Percentiles rank a stretch among this genome's conserved stretches.
Evolutionary conservation across 2,113 vertebrate genomes (phyloP).

Genomic region (Apteryx owenii): DNA sequence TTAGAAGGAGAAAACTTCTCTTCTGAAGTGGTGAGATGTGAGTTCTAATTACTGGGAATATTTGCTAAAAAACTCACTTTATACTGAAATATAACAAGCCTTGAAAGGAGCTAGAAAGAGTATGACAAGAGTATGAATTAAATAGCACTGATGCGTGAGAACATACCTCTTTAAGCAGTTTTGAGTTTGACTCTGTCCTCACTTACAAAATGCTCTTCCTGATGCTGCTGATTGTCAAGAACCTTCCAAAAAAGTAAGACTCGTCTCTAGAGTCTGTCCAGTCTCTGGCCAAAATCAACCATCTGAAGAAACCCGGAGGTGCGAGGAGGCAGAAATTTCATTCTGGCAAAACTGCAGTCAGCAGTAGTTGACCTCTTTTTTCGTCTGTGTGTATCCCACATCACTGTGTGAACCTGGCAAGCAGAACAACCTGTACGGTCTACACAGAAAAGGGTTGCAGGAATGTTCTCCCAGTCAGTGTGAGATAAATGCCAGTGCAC

Average conservation of each 20-base stretch:
- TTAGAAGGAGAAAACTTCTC: background rate
- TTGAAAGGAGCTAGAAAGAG: slow-evolving; percentile 3
- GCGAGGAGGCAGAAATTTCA: background rate
- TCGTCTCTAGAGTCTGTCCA: background rate
- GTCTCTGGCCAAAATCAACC: background rate
- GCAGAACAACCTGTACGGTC: background rate
- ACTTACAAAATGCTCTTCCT: background rate
- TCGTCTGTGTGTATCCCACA: background rate
- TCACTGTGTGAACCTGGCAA: background rate
- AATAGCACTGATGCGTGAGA: background rate
- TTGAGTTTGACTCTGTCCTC: background rate
- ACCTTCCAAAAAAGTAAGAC: background rate
- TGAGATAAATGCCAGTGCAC: background rate
- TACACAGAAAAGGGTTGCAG: background rate
- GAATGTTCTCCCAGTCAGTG: background rate
- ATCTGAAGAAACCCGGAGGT: background rate
- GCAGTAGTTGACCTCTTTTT: background rate
- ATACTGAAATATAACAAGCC: background rate
- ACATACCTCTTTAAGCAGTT: background rate
- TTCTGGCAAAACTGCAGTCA: background rate
- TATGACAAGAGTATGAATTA: background rate
- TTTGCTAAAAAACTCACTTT: slow-evolving; percentile 17
- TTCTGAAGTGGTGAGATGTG: background rate
- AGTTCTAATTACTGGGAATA: background rate
- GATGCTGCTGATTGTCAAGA: background rate